Percentiles rank a stretch among this genome's conserved stretches.
Conservation (phyloP, 2,797 vertebrate genomes). For the Aphelocoma californica region DNA sequence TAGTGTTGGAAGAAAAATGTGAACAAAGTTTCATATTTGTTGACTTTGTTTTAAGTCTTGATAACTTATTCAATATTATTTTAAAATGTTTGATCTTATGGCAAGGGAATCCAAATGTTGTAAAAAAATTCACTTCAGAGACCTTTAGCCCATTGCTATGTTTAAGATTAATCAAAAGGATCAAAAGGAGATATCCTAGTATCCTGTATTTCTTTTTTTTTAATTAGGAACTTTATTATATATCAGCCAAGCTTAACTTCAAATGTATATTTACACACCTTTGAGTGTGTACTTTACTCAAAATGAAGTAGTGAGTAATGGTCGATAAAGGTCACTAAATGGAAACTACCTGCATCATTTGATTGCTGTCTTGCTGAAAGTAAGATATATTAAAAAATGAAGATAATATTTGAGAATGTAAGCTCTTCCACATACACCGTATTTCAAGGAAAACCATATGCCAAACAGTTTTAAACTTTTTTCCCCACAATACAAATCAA, state of each 20-base stretch:
- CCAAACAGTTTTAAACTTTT: not conserved
- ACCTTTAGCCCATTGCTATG: not conserved
- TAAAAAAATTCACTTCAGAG: not conserved
- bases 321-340: not conserved
- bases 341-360: not conserved
- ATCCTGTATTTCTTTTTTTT: not conserved
- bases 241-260: not conserved
- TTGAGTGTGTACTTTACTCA: not conserved
- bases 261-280: not conserved
- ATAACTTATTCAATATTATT: not conserved
- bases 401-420: not conserved
- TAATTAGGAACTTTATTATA: not conserved
- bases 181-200: not conserved
- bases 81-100: not conserved
- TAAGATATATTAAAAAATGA: not conserved
- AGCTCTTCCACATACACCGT: not conserved
- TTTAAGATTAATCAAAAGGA: not conserved
- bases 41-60: not conserved
- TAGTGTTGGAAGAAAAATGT: not conserved
- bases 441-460: not conserved
- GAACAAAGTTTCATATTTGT: not conserved
- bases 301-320: not conserved
- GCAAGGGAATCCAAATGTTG: not conserved
- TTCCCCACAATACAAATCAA: not conserved
- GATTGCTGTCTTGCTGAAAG: not conserved